Evolutionary conservation across 1,140 invertebrate species (phyloP).

Genomic region (Leptinotarsa lineolata): DNA sequence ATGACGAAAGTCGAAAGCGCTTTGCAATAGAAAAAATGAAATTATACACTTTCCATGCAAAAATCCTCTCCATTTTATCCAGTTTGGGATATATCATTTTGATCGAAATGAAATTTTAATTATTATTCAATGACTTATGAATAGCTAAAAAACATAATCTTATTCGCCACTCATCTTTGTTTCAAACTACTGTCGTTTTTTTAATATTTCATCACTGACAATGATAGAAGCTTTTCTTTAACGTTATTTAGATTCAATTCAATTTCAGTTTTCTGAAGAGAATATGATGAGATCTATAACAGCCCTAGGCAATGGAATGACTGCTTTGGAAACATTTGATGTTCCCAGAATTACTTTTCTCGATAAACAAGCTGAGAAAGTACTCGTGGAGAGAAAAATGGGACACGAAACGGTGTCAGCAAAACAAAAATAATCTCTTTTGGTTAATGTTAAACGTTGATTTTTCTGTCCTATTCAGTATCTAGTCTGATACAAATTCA

Average conservation of each 20-base stretch:
- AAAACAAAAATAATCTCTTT: constrained; percentile 44
- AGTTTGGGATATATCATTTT: no score
- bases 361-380: constrained; percentile 46
- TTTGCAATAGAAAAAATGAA: no score
- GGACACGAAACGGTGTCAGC: constrained; percentile 42
- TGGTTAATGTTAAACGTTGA: constrained; percentile 45
- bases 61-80: no score
- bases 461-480: constrained; percentile 28
- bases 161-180: no score
- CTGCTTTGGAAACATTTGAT: constrained; percentile 30
- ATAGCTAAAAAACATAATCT: no score
- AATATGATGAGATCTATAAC: neutral
- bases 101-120: no score
- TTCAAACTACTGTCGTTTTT: no score
- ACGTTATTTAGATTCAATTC: neutral
- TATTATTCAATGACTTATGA: no score
- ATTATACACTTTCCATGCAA: no score
- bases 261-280: constrained; percentile 1
- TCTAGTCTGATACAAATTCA: no score
- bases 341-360: constrained; percentile 48
- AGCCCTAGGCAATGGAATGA: neutral
- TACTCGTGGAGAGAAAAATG: constrained; percentile 42
- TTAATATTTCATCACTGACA: neutral
- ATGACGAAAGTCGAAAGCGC: no score
- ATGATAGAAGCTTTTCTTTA: neutral